Evolutionary conservation across 2,888 invertebrate species (phyloP).

Genomic region (Falcaria lacertinaria): DNA sequence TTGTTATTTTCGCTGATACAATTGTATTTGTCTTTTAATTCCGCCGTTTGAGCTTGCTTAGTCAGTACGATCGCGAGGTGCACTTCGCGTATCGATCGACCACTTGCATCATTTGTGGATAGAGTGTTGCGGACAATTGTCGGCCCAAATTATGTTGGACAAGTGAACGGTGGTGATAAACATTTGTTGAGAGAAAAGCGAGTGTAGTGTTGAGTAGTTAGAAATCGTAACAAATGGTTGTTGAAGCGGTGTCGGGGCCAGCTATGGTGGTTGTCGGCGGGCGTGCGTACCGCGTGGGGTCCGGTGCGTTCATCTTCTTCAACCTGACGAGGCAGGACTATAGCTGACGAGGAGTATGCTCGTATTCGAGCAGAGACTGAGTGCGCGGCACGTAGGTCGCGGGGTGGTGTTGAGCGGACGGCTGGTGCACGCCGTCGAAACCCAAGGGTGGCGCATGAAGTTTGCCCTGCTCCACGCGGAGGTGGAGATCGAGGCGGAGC

Average conservation of each 20-base stretch:
- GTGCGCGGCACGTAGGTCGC: constrained; percentile 58
- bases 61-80: constrained; percentile 39
- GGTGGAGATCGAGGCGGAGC: constrained; percentile 69
- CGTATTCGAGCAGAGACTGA: constrained; percentile 74
- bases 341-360: constrained; percentile 77
- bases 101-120: constrained; percentile 15
- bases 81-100: constrained; percentile 8
- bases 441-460: constrained; percentile 70
- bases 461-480: constrained; percentile 65
- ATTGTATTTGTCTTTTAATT: constrained; percentile 19
- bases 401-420: constrained; percentile 62
- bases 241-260: constrained; percentile 52
- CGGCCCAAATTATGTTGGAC: constrained; percentile 66
- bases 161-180: constrained; percentile 44
- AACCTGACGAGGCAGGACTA: constrained; percentile 73
- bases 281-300: constrained; percentile 52
- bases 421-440: constrained; percentile 63
- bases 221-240: constrained; percentile 63
- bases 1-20: constrained; percentile 39
- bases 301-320: constrained; percentile 70
- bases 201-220: constrained; percentile 8
- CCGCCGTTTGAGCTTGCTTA: constrained; percentile 17
- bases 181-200: constrained; percentile 9
- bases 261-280: constrained; percentile 67
- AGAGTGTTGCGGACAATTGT: constrained; percentile 23